phyloP scores from a whole-genome alignment of 2,113 vertebrate species.

The Casuarius casuarius region DNA sequence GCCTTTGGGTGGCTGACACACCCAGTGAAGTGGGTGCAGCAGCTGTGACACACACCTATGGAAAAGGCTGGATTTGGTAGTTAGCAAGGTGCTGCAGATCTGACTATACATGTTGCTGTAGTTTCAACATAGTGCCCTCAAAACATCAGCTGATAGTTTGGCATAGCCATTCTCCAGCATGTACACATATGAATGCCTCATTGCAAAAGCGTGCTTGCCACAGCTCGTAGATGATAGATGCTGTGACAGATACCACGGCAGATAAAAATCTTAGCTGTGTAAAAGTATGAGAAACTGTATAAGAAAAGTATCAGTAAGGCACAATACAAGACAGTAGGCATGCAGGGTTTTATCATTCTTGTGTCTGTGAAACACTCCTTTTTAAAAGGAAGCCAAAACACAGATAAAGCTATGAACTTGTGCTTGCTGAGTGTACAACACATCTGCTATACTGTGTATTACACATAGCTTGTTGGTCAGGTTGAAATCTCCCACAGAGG shows the following conservation, averaged over 20 bases:
- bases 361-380: neutral
- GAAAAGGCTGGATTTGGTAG: conserved; percentile 56
- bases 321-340: neutral
- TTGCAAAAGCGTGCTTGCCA: conserved; percentile 56
- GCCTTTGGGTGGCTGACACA: conserved; percentile 60
- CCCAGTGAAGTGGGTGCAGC: conserved; percentile 59
- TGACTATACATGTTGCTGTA: conserved; percentile 66
- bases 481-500: neutral
- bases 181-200: conserved; percentile 45
- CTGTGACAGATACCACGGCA: conserved; percentile 38
- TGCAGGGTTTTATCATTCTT: neutral
- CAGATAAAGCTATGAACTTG: neutral
- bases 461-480: neutral
- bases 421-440: neutral
- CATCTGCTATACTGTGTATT: neutral
- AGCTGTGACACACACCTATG: conserved; percentile 67
- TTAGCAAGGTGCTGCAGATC: conserved; percentile 52
- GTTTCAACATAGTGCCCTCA: conserved; percentile 67
- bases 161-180: conserved; percentile 13
- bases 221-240: conserved; percentile 65
- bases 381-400: neutral
- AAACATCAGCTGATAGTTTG: conserved; percentile 62
- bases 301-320: conserved; percentile 16
- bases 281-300: conserved; percentile 47
- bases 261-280: conserved; percentile 49